Percentiles rank a stretch among this genome's conserved stretches.
Conservation (phyloP, 2,888 invertebrate species). For the Caenorhabditis doughertyi region DNA sequence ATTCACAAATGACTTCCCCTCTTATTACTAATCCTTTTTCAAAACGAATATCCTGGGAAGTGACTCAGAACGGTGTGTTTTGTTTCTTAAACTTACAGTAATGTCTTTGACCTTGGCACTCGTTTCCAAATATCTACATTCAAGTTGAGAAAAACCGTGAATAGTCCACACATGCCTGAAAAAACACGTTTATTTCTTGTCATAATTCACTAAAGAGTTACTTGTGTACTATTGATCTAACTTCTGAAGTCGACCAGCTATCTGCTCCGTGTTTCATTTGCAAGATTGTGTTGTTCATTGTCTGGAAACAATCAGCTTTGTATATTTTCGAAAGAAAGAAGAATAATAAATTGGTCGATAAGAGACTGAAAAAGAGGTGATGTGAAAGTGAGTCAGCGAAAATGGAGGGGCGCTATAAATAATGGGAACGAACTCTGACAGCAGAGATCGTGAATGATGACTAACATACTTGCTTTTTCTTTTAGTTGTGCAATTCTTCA, state of each 20-base stretch:
- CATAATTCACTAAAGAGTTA: background rate
- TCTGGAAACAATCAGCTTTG: conserved; percentile 35
- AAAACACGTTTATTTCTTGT: background rate
- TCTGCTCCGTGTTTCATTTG: conserved; percentile 65
- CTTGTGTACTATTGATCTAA: conserved; percentile 68
- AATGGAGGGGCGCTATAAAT: conserved; percentile 31
- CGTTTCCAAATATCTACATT: conserved; percentile 82
- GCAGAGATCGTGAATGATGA: conserved; percentile 35
- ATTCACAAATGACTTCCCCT: too few relatives aligned
- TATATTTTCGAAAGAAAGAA: background rate
- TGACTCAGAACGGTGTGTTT: too few relatives aligned
- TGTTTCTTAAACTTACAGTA: conserved; percentile 67
- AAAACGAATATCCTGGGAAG: too few relatives aligned
- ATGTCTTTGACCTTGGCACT: conserved; percentile 77
- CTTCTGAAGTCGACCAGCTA: conserved; percentile 78
- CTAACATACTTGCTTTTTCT: conserved; percentile 21
- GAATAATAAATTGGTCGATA: conserved; percentile 25
- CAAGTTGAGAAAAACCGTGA: conserved; percentile 81
- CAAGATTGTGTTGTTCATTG: conserved; percentile 37
- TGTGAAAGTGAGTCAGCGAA: conserved; percentile 27
- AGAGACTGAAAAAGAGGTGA: conserved; percentile 22
- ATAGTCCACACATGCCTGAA: conserved; percentile 81
- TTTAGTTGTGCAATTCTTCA: conserved; percentile 21
- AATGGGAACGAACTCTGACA: conserved; percentile 22
- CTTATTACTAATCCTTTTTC: too few relatives aligned